phyloP scores from a whole-genome alignment of 2,888 invertebrate genomes.

The Perizoma flavofasciatum region DNA sequence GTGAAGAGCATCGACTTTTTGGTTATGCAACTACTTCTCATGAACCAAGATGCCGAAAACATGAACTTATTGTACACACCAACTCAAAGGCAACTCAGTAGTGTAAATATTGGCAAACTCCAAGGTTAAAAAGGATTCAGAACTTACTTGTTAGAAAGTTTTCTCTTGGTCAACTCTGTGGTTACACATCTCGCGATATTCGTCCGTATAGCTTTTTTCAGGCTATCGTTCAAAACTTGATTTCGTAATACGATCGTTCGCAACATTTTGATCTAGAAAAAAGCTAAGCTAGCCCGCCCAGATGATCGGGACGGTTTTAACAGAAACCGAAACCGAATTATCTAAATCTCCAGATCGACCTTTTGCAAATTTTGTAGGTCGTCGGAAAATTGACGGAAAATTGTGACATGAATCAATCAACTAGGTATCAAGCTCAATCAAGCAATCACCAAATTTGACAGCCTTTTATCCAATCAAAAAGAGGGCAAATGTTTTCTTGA shows the following conservation, averaged over 20 bases:
- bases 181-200: conserved; percentile 85
- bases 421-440: too few relatives aligned
- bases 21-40: conserved; percentile 74
- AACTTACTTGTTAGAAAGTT: conserved; percentile 84
- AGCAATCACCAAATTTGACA: too few relatives aligned
- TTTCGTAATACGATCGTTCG: conserved; percentile 89
- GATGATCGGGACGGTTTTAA: conserved; percentile 70
- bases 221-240: conserved; percentile 85
- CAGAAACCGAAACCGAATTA: conserved; percentile 44
- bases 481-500: too few relatives aligned
- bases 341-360: conserved; percentile 69
- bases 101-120: conserved; percentile 9
- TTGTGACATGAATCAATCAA: too few relatives aligned
- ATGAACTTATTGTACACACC: conserved; percentile 2
- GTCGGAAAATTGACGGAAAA: conserved; percentile 46
- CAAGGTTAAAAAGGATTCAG: conserved; percentile 6
- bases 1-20: conserved; percentile 70
- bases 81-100: background rate
- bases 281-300: conserved; percentile 67
- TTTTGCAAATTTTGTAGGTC: conserved; percentile 75
- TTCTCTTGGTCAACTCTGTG: conserved; percentile 85
- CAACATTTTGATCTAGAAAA: conserved; percentile 84
- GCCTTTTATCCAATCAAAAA: too few relatives aligned
- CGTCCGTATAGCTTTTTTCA: conserved; percentile 84
- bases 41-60: conserved; percentile 31